Base-by-base conservation (phyloP, 92 coral and sea anemone genomes). In the Zoanthus sansibaricus region DNA sequence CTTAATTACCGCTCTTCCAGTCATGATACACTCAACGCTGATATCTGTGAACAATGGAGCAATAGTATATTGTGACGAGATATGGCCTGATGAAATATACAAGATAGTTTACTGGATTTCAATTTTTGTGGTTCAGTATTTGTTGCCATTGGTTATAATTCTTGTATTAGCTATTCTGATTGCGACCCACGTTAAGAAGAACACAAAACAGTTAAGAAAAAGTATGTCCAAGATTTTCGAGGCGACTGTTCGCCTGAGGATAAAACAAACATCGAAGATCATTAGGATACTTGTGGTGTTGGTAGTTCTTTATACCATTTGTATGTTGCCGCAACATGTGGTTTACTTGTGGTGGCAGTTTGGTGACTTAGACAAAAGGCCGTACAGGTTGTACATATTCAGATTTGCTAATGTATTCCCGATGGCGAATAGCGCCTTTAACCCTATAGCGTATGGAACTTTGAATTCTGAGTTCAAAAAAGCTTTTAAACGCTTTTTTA, bases 391-490 rank as follows among this genome's bases (percentile, higher is more conserved):
- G 32, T 97, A 97, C 31, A 94, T 97, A 13, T 88, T 97, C 48
- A 94, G 99, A 17, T 93, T 97, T 82, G 86, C 99, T 9, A 95
- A 97, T 89, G 97, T 97, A 16, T 97, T 97, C 70, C 95, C 98
- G 0, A 97, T 97, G 99, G 99, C 99, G 2, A 97, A 97, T 80
- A 95, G 99, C 77, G 99, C 99, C 37, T 87, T 97, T 25, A 97
- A 97, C 55, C 98, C 99, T 3, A 95, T 97, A 72, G 98, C 97
- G 0, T 97, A 97, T 68, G 99, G 99, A 17, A 96, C 98, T 6
- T 88, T 97, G 14, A 94, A 97, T 77, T 86, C 95, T 49, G 99
- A 97, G 68, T 97, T 97, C 87, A 92, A 93, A 76, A 94, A 91
- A 14, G 99, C 95, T 33, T 97, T 93, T 72, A 93, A 88, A 87